These are phyloP conservation scores for Caenorhabditis sp. DNA, from an alignment of 2,888 invertebrate genomes.

Conservation along the genomic window DNA sequence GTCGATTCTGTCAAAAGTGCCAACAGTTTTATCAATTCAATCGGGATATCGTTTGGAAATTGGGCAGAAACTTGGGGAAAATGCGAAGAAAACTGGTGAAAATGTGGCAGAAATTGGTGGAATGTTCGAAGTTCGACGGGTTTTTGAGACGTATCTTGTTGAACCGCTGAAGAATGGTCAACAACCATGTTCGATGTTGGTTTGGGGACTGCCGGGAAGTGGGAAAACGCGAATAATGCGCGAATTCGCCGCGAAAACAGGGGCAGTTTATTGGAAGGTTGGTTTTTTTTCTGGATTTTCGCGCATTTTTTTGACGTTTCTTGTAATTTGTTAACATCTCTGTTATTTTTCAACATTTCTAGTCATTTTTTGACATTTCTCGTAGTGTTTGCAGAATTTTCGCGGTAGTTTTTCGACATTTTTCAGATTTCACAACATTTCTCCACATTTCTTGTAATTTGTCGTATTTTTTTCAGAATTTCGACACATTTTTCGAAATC, in stretches of 20 bases:
- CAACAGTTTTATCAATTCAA: constrained; percentile 4
- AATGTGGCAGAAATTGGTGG: constrained; percentile 12
- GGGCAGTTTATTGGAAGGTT: constrained; percentile 4
- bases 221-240: constrained; percentile 59
- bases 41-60: constrained; percentile 2
- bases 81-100: background rate
- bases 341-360: background rate
- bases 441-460: constrained; percentile 21
- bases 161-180: constrained; percentile 17
- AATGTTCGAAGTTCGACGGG: constrained; percentile 19
- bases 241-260: constrained; percentile 35
- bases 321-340: too few relatives aligned
- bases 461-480: constrained; percentile 12
- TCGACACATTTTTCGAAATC: constrained; percentile 23
- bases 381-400: too few relatives aligned
- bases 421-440: constrained; percentile 12
- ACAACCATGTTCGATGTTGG: constrained; percentile 50
- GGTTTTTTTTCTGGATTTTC: too few relatives aligned
- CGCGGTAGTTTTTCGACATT: background rate
- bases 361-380: too few relatives aligned
- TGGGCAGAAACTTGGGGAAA: background rate
- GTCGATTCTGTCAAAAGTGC: background rate
- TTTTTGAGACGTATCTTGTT: constrained; percentile 22
- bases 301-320: too few relatives aligned
- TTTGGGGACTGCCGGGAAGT: constrained; percentile 62